Evolutionary conservation across 2,797 vertebrate genomes (phyloP).

Genomic region (Notolabrus celidotus): DNA sequence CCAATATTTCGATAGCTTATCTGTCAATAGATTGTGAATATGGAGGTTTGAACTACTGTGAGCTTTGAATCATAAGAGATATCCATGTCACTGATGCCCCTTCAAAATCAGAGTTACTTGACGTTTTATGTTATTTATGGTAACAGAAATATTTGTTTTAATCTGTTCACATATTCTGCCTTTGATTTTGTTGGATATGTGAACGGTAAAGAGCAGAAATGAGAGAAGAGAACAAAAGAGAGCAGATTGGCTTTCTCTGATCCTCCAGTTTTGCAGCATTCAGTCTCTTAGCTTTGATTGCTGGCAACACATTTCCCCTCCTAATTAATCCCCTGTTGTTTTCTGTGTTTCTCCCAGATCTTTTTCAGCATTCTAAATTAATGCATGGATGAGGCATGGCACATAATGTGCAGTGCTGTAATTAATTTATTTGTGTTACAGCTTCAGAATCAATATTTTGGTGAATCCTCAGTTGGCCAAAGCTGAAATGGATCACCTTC

Average conservation of each 20-base stretch:
- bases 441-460: background rate
- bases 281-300: constrained; percentile 21
- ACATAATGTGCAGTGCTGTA: constrained; percentile 18
- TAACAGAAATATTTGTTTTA: constrained; percentile 2
- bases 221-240: constrained; percentile 28
- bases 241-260: constrained; percentile 25
- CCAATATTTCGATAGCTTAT: constrained; percentile 42
- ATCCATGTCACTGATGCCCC: constrained; percentile 16
- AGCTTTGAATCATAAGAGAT: constrained; percentile 20
- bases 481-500: background rate
- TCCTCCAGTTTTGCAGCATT: constrained; percentile 33
- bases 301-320: constrained; percentile 26
- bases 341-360: constrained; percentile 30
- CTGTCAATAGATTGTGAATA: constrained; percentile 37
- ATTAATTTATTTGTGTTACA: constrained; percentile 23
- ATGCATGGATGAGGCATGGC: constrained; percentile 28
- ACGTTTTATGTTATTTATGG: constrained; percentile 14
- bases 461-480: background rate
- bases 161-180: background rate
- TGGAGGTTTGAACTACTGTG: constrained; percentile 26
- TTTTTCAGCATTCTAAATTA: constrained; percentile 26
- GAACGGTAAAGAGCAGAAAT: constrained; percentile 8
- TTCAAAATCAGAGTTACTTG: background rate
- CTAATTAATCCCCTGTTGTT: constrained; percentile 54
- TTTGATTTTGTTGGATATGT: constrained; percentile 9